A percentile compares a stretch with the other conserved stretches of the same genome.
These are phyloP conservation scores for Hephaestus fuliginosus DNA, from an alignment of 2,797 vertebrate species.

Conservation along the genomic window DNA sequence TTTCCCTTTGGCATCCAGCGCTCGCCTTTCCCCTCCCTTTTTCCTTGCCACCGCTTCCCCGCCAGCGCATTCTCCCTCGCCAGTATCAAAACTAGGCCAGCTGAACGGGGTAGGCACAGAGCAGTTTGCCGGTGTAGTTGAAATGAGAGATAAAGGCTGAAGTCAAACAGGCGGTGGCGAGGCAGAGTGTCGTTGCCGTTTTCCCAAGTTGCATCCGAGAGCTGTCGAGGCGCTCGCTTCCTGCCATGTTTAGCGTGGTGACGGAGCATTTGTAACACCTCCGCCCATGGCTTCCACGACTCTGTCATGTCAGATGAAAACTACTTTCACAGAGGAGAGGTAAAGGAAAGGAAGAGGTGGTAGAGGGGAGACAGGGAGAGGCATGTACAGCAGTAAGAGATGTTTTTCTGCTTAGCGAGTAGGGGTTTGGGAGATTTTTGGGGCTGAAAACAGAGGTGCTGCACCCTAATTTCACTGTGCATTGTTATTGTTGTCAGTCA, in stretches of 20 bases:
- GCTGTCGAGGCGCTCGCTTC: slow-evolving; percentile 66
- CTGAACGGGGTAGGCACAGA: slow-evolving; percentile 55
- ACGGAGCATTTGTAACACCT: slow-evolving; percentile 78
- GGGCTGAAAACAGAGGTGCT: slow-evolving; percentile 40
- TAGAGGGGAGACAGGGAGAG: slow-evolving; percentile 14
- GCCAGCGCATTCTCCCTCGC: slow-evolving; percentile 49
- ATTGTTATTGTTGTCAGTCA: slow-evolving; percentile 64
- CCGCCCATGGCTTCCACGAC: slow-evolving; percentile 68
- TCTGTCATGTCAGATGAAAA: slow-evolving; percentile 78
- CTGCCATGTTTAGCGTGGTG: slow-evolving; percentile 64
- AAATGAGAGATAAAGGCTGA: slow-evolving; percentile 74
- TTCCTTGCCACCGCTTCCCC: slow-evolving; percentile 41
- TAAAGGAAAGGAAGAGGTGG: slow-evolving; percentile 51
- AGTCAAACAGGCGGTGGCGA: slow-evolving; percentile 69
- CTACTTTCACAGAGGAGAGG: slow-evolving; percentile 57
- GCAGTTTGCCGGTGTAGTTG: slow-evolving; percentile 61
- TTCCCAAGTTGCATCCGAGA: slow-evolving; percentile 63
- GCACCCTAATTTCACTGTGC: slow-evolving; percentile 41
- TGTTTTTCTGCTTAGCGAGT: slow-evolving; percentile 49
- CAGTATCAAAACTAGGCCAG: slow-evolving; percentile 73
- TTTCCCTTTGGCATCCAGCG: slow-evolving; percentile 45
- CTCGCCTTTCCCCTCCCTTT: slow-evolving; percentile 17
- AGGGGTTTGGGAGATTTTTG: slow-evolving; percentile 45
- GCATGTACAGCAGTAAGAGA: slow-evolving; percentile 29
- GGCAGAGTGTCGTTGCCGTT: slow-evolving; percentile 47